Conservation (phyloP, 1,140 invertebrate species). For the Oreohelix idahoensis region DNA sequence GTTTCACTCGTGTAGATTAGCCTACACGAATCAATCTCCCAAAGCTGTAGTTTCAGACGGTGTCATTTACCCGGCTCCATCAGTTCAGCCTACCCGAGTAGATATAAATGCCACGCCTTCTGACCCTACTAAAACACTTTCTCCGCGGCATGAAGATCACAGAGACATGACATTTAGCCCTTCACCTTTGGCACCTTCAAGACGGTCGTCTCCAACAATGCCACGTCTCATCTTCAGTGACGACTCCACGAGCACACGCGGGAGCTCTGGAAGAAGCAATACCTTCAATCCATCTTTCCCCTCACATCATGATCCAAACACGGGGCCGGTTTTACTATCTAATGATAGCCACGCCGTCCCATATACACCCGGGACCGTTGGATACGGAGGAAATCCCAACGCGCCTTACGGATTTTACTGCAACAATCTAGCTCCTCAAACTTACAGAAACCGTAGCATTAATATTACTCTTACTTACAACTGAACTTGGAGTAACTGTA, state of each 20-base stretch:
- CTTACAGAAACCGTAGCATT: constrained; percentile 65
- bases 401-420: constrained; percentile 13
- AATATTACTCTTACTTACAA: constrained; percentile 70
- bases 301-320: constrained; percentile 32
- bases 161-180: not conserved
- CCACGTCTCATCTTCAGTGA: not conserved
- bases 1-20: constrained; percentile 20
- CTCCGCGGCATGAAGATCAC: not conserved
- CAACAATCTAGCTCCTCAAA: constrained; percentile 40
- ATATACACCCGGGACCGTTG: constrained; percentile 1
- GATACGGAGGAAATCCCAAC: not conserved
- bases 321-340: not conserved
- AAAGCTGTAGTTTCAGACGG: not conserved
- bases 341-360: not conserved
- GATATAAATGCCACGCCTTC: not conserved
- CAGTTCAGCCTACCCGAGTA: not conserved
- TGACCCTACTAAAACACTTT: not conserved
- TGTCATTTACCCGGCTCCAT: constrained; percentile 2
- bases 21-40: not conserved
- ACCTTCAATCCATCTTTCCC: not conserved
- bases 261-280: not conserved
- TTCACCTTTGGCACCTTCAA: not conserved
- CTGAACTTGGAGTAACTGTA: no score
- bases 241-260: not conserved
- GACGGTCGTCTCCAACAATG: not conserved